Evolutionary conservation across 2,888 invertebrate species (phyloP).

Genomic region (Campoplex capitator): DNA sequence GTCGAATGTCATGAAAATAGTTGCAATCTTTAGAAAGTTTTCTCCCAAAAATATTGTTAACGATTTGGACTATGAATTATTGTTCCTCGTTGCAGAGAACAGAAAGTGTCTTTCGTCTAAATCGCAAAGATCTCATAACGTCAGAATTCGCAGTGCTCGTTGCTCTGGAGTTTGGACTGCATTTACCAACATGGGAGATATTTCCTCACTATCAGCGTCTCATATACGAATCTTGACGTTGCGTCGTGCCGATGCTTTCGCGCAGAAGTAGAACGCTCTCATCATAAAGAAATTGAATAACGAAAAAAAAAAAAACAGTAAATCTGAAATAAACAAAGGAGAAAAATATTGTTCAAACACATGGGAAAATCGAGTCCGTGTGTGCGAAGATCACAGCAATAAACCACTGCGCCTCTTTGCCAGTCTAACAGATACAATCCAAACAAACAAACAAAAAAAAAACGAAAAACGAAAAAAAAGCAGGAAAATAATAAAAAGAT

Average conservation of each 20-base stretch:
- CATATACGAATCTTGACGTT: slow-evolving; percentile 94
- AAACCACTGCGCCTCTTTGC: slow-evolving; percentile 18
- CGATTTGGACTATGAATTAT: slow-evolving; percentile 9
- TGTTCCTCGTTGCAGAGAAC: slow-evolving; percentile 88
- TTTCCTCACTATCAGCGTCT: slow-evolving; percentile 98
- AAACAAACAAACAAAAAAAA: neutral
- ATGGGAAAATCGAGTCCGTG: neutral
- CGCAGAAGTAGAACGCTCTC: slow-evolving; percentile 68
- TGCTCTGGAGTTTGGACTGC: slow-evolving; percentile 96
- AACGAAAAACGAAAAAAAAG: neutral
- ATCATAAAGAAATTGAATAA: slow-evolving; percentile 48
- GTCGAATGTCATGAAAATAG: neutral
- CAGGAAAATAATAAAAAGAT: slow-evolving; percentile 15
- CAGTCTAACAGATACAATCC: slow-evolving; percentile 25
- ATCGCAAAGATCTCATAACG: slow-evolving; percentile 94
- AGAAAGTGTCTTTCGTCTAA: slow-evolving; percentile 95
- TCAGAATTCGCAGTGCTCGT: slow-evolving; percentile 98
- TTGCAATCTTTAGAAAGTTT: neutral
- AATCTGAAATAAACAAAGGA: slow-evolving; percentile 10
- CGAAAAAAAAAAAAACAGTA: neutral
- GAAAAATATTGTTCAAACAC: slow-evolving; percentile 6
- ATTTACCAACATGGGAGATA: slow-evolving; percentile 96
- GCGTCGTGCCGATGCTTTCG: slow-evolving; percentile 63
- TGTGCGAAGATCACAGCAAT: slow-evolving; percentile 38
- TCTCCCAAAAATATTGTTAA: neutral